phyloP scores from a whole-genome alignment of 2,797 vertebrate species.

The Danionella dracula region DNA sequence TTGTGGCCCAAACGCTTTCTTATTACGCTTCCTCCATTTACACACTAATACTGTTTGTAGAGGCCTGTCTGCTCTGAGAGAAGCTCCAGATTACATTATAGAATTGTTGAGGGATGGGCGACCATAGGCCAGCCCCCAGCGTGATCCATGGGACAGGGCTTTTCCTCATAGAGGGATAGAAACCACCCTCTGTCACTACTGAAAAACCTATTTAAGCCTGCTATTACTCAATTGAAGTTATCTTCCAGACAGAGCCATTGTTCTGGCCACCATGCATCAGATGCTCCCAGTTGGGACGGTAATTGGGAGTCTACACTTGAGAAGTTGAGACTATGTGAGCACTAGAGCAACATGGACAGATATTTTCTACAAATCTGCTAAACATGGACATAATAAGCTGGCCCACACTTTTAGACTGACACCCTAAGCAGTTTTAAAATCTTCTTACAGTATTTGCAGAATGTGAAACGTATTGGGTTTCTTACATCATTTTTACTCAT shows the following conservation, averaged over 20 bases:
- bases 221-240: constrained; percentile 63
- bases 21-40: constrained; percentile 69
- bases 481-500: too few relatives aligned
- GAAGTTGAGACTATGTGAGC: constrained; percentile 24
- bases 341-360: background rate
- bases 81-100: constrained; percentile 77
- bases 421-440: too few relatives aligned
- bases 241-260: constrained; percentile 47
- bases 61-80: constrained; percentile 59
- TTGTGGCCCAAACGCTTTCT: constrained; percentile 65
- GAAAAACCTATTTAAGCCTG: constrained; percentile 65
- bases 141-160: constrained; percentile 24
- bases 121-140: background rate
- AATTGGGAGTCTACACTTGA: constrained; percentile 42
- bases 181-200: background rate
- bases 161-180: background rate
- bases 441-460: too few relatives aligned
- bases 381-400: too few relatives aligned
- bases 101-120: constrained; percentile 26
- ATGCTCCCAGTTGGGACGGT: background rate
- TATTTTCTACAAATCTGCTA: too few relatives aligned
- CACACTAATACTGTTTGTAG: constrained; percentile 73
- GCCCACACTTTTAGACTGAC: too few relatives aligned
- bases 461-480: too few relatives aligned
- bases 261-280: constrained; percentile 28